Conservation (phyloP, 2,797 vertebrate species). For the Thripadectes ignobilis region DNA sequence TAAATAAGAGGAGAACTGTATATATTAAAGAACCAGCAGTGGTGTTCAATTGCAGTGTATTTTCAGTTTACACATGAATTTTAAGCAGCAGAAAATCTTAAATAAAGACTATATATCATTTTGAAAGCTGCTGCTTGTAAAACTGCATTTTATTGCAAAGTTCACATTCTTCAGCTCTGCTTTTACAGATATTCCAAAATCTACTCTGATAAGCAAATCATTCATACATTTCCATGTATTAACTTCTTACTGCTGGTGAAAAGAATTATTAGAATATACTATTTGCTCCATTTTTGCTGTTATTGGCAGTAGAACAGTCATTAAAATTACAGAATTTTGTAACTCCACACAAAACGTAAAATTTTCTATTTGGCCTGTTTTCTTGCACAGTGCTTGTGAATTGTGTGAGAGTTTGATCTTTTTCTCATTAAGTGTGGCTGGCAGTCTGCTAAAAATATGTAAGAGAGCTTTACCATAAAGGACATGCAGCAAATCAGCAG, state of each 20-base stretch:
- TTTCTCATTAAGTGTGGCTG: neutral
- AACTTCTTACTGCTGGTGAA: conserved; percentile 42
- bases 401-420: conserved; percentile 8
- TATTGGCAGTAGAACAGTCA: conserved; percentile 24
- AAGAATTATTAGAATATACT: conserved; percentile 40
- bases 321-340: neutral
- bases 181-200: neutral
- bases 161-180: neutral
- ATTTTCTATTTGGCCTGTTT: neutral
- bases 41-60: neutral
- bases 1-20: neutral
- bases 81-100: neutral
- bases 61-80: neutral
- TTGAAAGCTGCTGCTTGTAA: neutral
- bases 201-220: neutral
- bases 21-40: neutral
- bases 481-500: neutral
- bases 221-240: conserved; percentile 39
- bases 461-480: neutral
- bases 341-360: neutral
- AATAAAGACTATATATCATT: neutral
- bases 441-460: neutral
- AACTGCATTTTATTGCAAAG: neutral
- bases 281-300: neutral
- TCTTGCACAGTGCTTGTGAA: conserved; percentile 14